phyloP scores from a whole-genome alignment of 2,888 invertebrate genomes.

The Thysanoteuthis rhombus region DNA sequence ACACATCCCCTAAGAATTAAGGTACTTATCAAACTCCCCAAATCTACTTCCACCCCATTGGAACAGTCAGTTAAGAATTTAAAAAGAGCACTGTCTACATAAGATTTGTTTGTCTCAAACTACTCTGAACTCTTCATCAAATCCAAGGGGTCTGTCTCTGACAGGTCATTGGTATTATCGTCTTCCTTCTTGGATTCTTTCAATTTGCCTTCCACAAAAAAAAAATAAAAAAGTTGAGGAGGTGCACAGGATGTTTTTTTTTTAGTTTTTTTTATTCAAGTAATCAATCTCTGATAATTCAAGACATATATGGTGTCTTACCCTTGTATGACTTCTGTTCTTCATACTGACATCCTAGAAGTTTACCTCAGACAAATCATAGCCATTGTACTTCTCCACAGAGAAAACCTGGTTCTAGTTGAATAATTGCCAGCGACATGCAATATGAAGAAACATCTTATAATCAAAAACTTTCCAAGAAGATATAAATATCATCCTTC shows the following conservation, averaged over 20 bases:
- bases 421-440: not conserved
- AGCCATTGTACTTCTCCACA: not conserved
- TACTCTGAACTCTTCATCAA: not conserved
- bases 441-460: not conserved
- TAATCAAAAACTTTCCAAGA: not conserved
- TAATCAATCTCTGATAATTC: not conserved
- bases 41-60: not conserved
- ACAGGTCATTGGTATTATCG: not conserved
- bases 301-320: not conserved
- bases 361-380: not conserved
- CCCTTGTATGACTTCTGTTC: not conserved
- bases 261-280: not conserved
- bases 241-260: not conserved
- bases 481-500: not conserved
- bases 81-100: not conserved
- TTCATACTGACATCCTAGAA: not conserved
- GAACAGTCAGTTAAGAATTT: not conserved
- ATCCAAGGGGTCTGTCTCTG: not conserved
- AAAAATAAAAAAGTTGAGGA: not conserved
- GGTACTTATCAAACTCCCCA: not conserved
- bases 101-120: not conserved
- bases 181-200: not conserved
- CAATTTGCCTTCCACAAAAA: not conserved
- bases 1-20: not conserved
- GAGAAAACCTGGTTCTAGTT: not conserved